Base-by-base conservation (phyloP, 2,797 vertebrate genomes). In the Chaunax sp. region DNA sequence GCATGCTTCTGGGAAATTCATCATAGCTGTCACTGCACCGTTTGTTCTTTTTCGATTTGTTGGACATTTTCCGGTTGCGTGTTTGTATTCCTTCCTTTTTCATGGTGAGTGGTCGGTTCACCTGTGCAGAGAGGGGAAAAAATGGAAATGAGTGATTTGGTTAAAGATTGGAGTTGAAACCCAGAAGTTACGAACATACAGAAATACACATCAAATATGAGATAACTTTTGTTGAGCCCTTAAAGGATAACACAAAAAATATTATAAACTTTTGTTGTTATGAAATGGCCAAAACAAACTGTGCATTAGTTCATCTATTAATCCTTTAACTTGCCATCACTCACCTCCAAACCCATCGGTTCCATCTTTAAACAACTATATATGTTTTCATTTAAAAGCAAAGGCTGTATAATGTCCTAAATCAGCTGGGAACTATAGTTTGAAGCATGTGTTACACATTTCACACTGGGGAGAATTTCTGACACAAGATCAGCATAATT, bases 51-150 rank as follows among this genome's bases (percentile, higher is more conserved):
- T 98, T 99, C 81, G 97, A 97, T 82, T 99, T 99, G 94, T 94
- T 97, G 83, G 98, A 98, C 97, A 98, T 98, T 92, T 99, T 99
- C 81, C 97, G 93, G 89, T 99, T 99, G 79, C 97, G 95, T 18
- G 97, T 99, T 91, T 99, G 98, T 81, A 99, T 98, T 35, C 98
- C 97, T 83, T 99, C 97, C 87, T 99, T 99, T 91, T 98, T 99
- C 98, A 99, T 99, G 80, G 97, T 99, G 84, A 99, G 93, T 1
- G 98, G 98, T 73, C 98, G 94, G 86, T 99, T 99, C 85, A 99
- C 97, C 98, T 99, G 90, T 72, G n/a, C 1, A 72, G 75, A 69
- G 10, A 44, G 33, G 16, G 12, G 73, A 16, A 66, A 30, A n/a
- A 14, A 10, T 49, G 14, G 26, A 45, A 5, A 46, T 72, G 19